Conservation (phyloP, 2,888 invertebrate genomes). For the Stenolophus ochropezus region DNA sequence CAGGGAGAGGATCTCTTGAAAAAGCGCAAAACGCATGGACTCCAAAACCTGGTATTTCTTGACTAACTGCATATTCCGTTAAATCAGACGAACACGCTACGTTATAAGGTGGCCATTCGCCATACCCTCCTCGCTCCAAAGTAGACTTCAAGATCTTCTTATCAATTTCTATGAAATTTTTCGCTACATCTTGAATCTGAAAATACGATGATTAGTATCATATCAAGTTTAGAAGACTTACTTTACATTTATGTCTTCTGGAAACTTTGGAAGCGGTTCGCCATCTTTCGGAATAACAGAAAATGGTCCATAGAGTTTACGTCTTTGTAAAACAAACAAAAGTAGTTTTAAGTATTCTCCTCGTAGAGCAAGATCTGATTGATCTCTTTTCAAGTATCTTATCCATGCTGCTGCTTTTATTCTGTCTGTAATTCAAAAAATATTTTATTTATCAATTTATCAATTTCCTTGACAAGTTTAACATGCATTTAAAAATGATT, state of each 20-base stretch:
- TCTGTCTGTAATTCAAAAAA: constrained; percentile 68
- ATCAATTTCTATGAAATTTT: constrained; percentile 68
- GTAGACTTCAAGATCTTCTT: constrained; percentile 57
- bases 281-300: constrained; percentile 69
- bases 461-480: not conserved
- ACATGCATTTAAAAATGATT: too few species aligned
- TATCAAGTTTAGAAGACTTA: not conserved
- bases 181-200: constrained; percentile 69
- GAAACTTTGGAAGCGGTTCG: constrained; percentile 68
- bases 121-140: constrained; percentile 65
- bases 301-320: constrained; percentile 72
- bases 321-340: constrained; percentile 72
- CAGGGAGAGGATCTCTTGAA: constrained; percentile 72
- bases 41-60: constrained; percentile 74
- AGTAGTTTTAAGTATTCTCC: constrained; percentile 73
- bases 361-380: constrained; percentile 67
- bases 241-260: constrained; percentile 10
- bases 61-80: constrained; percentile 72
- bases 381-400: constrained; percentile 69
- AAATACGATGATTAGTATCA: constrained; percentile 4
- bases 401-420: constrained; percentile 72
- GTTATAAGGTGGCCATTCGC: constrained; percentile 68
- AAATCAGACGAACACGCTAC: constrained; percentile 72
- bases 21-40: constrained; percentile 75
- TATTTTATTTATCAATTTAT: not conserved